Base-by-base conservation (phyloP, 1,140 invertebrate species). In the Trinorchestia longiramus region DNA sequence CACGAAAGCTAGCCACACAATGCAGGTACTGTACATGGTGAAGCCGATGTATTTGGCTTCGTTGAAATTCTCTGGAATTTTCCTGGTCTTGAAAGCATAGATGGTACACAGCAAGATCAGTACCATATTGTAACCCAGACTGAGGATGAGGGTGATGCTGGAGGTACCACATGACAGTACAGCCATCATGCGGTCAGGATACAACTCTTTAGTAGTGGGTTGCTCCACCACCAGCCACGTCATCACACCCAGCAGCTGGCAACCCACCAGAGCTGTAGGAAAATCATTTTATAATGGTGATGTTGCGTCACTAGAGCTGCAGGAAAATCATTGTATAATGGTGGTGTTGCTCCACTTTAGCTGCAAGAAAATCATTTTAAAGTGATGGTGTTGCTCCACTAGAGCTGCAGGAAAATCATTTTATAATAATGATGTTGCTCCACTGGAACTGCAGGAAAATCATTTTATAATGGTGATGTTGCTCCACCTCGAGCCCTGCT, bases 21-120 rank as follows among this genome's bases (percentile, higher is more conserved):
- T 98, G 97, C 98, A 98, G 0, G 98, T 98, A 4, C 98, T 98
- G 97, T 98, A 98, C 98, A 98, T 98, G 23, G 98, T 98, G 97
- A 98, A 98, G 77, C 98, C 98, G 95, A 98, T 98, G 97, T 98
- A 98, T 97, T 98, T 98, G 28, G 98, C 98, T 97, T 98, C 98
- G 97, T 98, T 98, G 97, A 98, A 98, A 96, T 98, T 98, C 97
- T 98, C 98, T 6, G 98, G 98, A 44, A 96, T 96, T 97, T 98
- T 98, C 96, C 98, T 97, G 0, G 98, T 98, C 97, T 98, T 98
- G 96, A 98, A 98, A 8, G 98, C 98, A 97, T 98, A 98, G 19
- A 98, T 97, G 0, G 98, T 98, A 97, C 98, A 98, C 96, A 98
- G 97, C 11, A 98, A 97, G 96, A 98, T 98, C 28, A 96, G 96